These are phyloP conservation scores for Lasiurus cinereus DNA, from an alignment of 2,113 vertebrate species.

Conservation along the genomic window DNA sequence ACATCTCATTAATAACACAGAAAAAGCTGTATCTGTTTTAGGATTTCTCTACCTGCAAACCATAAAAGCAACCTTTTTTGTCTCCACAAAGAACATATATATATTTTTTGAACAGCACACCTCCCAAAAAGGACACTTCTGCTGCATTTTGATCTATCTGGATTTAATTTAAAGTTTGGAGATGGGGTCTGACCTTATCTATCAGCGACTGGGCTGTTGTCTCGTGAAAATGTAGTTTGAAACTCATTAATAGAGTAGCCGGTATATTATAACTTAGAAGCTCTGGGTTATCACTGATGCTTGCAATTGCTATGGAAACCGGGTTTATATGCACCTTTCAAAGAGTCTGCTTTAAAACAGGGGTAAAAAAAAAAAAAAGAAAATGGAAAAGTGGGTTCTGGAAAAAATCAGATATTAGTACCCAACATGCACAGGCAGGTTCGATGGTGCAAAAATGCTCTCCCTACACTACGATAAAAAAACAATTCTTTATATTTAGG, in stretches of 20 bases:
- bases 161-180: constrained; percentile 80
- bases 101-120: constrained; percentile 50
- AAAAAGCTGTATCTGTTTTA: constrained; percentile 65
- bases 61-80: constrained; percentile 71
- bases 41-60: constrained; percentile 69
- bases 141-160: constrained; percentile 74
- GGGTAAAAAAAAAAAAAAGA: neutral
- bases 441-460: constrained; percentile 78
- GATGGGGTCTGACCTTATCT: constrained; percentile 72
- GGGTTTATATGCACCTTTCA: constrained; percentile 76
- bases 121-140: constrained; percentile 71
- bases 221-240: constrained; percentile 72
- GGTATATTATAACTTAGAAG: constrained; percentile 81
- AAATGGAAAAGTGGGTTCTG: constrained; percentile 71
- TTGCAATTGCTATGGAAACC: constrained; percentile 87
- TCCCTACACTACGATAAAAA: constrained; percentile 75
- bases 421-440: constrained; percentile 77
- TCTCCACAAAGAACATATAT: constrained; percentile 52
- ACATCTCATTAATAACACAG: constrained; percentile 65
- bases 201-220: constrained; percentile 44
- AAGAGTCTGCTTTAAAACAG: constrained; percentile 74
- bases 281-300: constrained; percentile 83
- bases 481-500: constrained; percentile 56
- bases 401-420: constrained; percentile 82
- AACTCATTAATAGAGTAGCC: constrained; percentile 82